Conservation (phyloP, 1,140 invertebrate species). For the Drosophila cardini region DNA sequence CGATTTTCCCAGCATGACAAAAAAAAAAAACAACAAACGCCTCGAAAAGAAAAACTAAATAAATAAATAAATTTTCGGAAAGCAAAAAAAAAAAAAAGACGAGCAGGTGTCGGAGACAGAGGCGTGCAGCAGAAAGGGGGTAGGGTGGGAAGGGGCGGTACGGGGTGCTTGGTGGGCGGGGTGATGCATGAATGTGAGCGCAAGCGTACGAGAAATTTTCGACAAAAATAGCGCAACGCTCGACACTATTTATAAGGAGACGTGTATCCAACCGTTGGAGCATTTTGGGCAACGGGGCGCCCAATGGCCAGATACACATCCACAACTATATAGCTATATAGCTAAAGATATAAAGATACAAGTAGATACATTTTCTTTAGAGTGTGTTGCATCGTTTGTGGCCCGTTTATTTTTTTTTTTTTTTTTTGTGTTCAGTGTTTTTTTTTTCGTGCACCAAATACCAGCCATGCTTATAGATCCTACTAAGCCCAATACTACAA, state of each 20-base stretch:
- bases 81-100: constrained; percentile 29
- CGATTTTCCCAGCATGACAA: constrained; percentile 38
- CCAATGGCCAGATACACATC: constrained; percentile 40
- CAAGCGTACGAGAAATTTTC: constrained; percentile 77
- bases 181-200: constrained; percentile 74
- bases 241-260: constrained; percentile 77
- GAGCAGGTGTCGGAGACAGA: constrained; percentile 17
- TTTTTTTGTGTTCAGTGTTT: constrained; percentile 1
- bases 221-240: constrained; percentile 76
- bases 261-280: constrained; percentile 52
- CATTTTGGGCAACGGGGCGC: constrained; percentile 53
- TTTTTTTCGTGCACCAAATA: constrained; percentile 53
- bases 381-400: constrained; percentile 38
- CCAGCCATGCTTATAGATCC: constrained; percentile 37
- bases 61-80: constrained; percentile 74
- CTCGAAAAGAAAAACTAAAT: constrained; percentile 38
- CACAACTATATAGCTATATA: constrained; percentile 24
- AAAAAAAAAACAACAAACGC: constrained; percentile 4
- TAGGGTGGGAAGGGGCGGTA: background rate
- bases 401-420: constrained; percentile 25
- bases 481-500: constrained; percentile 9
- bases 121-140: background rate
- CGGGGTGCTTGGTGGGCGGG: background rate
- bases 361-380: constrained; percentile 28
- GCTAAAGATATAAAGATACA: constrained; percentile 33